These are phyloP conservation scores for Cercopithecus mona DNA, from an alignment of 2,113 vertebrate genomes.

Conservation along the genomic window DNA sequence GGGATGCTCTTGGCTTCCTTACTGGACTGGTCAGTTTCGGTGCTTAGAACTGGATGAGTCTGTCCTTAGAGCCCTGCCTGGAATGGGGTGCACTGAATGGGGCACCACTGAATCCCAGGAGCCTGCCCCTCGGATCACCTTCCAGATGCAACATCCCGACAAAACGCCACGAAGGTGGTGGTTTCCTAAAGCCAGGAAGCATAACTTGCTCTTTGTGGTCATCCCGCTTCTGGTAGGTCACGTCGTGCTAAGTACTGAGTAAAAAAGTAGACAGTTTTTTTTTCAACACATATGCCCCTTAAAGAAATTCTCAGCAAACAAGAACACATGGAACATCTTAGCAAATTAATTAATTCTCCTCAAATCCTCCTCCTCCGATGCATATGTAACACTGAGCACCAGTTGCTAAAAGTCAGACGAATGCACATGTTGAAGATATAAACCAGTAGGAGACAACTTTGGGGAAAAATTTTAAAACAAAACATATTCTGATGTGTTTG, in stretches of 20 bases:
- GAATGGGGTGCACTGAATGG: not conserved
- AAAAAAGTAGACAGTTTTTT: not conserved
- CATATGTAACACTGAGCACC: not conserved
- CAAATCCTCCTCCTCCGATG: not conserved
- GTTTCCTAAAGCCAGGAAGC: not conserved
- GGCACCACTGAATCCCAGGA: not conserved
- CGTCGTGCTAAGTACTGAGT: rapidly evolving
- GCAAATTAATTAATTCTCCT: not conserved
- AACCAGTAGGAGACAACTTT: not conserved
- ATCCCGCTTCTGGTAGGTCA: rapidly evolving
- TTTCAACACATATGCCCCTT: too few species aligned
- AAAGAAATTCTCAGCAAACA: not conserved
- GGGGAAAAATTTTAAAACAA: not conserved
- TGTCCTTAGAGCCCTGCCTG: not conserved
- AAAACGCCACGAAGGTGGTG: rapidly evolving
- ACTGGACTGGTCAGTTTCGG: rapidly evolving
- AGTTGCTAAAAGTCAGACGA: not conserved
- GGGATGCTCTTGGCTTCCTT: not conserved
- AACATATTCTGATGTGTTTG: slow-evolving; percentile 47
- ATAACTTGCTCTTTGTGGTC: rapidly evolving
- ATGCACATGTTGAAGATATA: slow-evolving; percentile 42
- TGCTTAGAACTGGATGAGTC: too few species aligned
- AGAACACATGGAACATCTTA: not conserved
- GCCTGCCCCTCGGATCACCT: rapidly evolving
- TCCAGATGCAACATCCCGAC: rapidly evolving